Conservation (phyloP, 2,113 vertebrate genomes). For the Oreochromis aureus region DNA sequence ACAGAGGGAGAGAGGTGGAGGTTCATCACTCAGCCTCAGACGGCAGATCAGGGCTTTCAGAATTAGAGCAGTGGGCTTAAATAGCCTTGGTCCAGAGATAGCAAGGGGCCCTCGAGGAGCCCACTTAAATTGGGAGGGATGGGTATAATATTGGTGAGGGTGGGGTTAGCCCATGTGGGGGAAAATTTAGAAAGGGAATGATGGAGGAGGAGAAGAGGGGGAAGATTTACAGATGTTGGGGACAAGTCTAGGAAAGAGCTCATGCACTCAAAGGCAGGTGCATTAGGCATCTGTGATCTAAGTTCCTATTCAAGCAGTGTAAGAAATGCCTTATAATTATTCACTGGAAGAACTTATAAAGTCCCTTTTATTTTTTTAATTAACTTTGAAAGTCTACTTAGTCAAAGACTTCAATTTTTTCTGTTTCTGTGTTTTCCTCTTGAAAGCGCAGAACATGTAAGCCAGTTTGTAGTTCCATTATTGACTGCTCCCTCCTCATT, state of each 20-base stretch:
- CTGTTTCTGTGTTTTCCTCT: neutral
- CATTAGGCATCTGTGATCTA: neutral
- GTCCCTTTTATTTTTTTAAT: neutral
- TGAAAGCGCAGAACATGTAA: neutral
- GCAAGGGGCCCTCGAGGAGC: conserved; percentile 60
- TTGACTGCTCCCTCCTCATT: neutral
- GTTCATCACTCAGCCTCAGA: conserved; percentile 60
- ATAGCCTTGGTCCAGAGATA: conserved; percentile 70
- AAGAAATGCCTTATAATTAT: neutral
- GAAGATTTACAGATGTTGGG: conserved; percentile 21
- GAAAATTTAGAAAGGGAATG: neutral
- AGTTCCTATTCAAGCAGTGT: neutral
- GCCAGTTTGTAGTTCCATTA: neutral
- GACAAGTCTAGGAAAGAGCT: neutral
- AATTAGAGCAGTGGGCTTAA: conserved; percentile 74
- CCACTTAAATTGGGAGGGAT: conserved; percentile 40
- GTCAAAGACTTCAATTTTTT: neutral
- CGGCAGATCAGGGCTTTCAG: conserved; percentile 63
- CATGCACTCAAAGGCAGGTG: neutral
- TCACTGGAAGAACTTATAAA: neutral
- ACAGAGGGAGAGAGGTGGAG: conserved; percentile 38
- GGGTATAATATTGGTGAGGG: conserved; percentile 18
- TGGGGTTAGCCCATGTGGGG: conserved; percentile 1
- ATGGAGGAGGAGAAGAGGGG: neutral
- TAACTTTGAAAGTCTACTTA: neutral